These are phyloP conservation scores for Arrhamphus sclerolepis DNA, from an alignment of 2,797 vertebrate species.

Conservation along the genomic window DNA sequence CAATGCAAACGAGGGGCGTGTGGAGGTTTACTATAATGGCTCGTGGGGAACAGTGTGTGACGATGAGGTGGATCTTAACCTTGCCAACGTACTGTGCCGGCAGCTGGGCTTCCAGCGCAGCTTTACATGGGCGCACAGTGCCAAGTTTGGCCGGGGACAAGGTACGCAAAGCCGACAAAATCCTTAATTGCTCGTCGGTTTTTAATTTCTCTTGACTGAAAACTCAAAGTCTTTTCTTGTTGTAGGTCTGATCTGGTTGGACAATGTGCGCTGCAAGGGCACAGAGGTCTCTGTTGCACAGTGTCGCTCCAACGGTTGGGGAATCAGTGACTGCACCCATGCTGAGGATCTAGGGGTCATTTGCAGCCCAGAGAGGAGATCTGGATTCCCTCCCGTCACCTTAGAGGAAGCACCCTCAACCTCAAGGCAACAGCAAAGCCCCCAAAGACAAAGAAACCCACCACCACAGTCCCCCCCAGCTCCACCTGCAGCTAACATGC, in stretches of 20 bases:
- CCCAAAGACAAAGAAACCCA: slow-evolving; percentile 44
- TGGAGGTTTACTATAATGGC: slow-evolving; percentile 90
- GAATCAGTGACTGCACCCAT: slow-evolving; percentile 91
- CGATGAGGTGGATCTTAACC: slow-evolving; percentile 88
- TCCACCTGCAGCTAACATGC: slow-evolving; percentile 21
- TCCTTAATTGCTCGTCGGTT: not conserved
- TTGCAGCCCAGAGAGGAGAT: slow-evolving; percentile 77
- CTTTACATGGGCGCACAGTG: slow-evolving; percentile 94
- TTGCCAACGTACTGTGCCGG: slow-evolving; percentile 86
- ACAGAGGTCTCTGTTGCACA: slow-evolving; percentile 85
- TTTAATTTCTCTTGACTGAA: slow-evolving; percentile 3
- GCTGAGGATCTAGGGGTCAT: slow-evolving; percentile 91
- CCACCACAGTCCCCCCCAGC: slow-evolving; percentile 26
- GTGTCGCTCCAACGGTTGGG: slow-evolving; percentile 93
- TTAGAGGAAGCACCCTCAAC: slow-evolving; percentile 36
- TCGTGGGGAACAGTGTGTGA: slow-evolving; percentile 95
- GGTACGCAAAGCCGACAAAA: slow-evolving; percentile 73
- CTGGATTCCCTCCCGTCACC: slow-evolving; percentile 34
- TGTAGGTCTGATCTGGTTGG: slow-evolving; percentile 93
- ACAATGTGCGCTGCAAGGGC: slow-evolving; percentile 90
- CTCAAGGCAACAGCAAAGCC: slow-evolving; percentile 35
- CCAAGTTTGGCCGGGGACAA: slow-evolving; percentile 90
- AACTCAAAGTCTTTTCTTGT: slow-evolving; percentile 10
- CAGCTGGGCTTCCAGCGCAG: slow-evolving; percentile 88
- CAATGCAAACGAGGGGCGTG: slow-evolving; percentile 84